Conservation (phyloP, 1,140 invertebrate genomes). For the Conopomorpha cramerella region DNA sequence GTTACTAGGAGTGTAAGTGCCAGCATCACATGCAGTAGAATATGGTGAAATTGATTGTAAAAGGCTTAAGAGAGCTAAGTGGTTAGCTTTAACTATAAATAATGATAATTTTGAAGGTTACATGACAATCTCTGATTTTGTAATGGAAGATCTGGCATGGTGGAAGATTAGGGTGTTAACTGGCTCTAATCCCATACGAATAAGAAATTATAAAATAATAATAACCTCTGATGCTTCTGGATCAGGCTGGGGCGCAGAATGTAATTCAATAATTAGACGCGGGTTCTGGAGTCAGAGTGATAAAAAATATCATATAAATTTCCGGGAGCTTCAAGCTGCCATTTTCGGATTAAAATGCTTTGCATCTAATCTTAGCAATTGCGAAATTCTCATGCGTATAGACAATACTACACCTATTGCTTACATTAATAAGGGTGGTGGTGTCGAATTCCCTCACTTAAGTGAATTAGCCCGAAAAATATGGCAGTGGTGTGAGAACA, state of each 20-base stretch:
- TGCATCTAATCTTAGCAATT: constrained; percentile 10
- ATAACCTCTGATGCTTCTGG: constrained; percentile 3
- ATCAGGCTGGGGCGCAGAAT: constrained; percentile 16
- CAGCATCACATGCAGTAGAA: constrained; percentile 1
- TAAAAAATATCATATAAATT: constrained; percentile 5
- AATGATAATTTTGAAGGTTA: constrained; percentile 1
- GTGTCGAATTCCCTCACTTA: constrained; percentile 9
- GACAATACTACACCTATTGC: constrained; percentile 14
- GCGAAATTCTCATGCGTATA: constrained; percentile 12
- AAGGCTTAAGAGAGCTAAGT: constrained; percentile 1
- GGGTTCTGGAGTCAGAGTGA: constrained; percentile 14
- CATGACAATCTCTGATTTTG: not conserved
- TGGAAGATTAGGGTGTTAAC: constrained; percentile 1
- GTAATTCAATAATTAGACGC: constrained; percentile 6
- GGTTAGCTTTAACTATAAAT: constrained; percentile 2
- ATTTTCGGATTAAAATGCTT: constrained; percentile 21
- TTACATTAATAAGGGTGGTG: constrained; percentile 8
- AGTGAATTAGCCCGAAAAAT: constrained; percentile 11
- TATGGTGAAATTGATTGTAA: constrained; percentile 1
- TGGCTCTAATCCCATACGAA: not conserved
- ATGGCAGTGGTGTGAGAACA: constrained; percentile 14
- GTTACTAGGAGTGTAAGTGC: constrained; percentile 1
- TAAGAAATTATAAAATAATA: constrained; percentile 1
- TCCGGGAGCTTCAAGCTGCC: constrained; percentile 16
- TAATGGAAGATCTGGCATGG: constrained; percentile 3